Evolutionary conservation across 2,797 vertebrate species (phyloP), one percentile per base, ranked within the genome.

Genomic region (Notoglanidium macrostoma): DNA sequence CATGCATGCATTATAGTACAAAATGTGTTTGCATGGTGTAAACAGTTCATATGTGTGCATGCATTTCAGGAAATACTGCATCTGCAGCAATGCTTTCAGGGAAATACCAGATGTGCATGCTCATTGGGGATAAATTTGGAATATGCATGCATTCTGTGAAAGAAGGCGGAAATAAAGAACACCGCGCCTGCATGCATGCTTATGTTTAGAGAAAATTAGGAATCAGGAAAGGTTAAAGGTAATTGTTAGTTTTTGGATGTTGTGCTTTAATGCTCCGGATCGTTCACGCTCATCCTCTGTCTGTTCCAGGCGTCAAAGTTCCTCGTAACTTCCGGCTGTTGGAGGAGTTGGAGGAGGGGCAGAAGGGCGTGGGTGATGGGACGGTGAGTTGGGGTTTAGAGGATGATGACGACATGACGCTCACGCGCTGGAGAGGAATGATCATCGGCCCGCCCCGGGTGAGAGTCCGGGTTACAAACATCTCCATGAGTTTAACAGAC

Each of bases 331-430:
- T 99, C 95, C 97, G 97, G 92, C 96, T 99, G 95, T 96, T 99
- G 97, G 98, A 99, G 94, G 98, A 99, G 96, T 97, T 99, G 94
- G 98, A 99, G 96, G 98, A 99, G 92, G 98, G 98, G 83, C 98
- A 99, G 93, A 99, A 99, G 91, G 98, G 98, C 89, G 98, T 98
- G 86, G 98, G 98, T 23, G 98, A 99, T 91, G 98, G 98, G 92
- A 99, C 98, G 59, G 98, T 99, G 93, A 99, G 98, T 96, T 99
- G 98, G 98, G 98, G 98, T 92, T 97, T 99, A 72, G 98, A 99
- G 95, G 97, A 99, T 91, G 98, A 99, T 67, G 98, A 99, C 91
- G 98, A 99, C 93, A 99, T 99, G 98, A 99, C 97, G 90, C 97
- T 99, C 72, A 97, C 98, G 46, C 96, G 96, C 92, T 99, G 98